Evolutionary conservation across 2,888 invertebrate genomes (phyloP).

Genomic region (Pseudococcus jackbeardsleyi): DNA sequence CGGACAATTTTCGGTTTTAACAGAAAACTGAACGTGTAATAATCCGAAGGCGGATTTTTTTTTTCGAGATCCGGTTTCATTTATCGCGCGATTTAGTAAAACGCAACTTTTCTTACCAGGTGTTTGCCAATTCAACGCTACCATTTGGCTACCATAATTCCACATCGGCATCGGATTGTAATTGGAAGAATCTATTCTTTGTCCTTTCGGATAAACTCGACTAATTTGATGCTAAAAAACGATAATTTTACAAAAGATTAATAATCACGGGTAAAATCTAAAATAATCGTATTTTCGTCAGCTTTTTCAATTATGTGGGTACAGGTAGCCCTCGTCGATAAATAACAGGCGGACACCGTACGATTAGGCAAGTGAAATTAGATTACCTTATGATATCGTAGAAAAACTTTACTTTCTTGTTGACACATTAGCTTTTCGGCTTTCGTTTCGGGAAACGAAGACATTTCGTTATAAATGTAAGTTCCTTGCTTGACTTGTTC

Average conservation of each 20-base stretch:
- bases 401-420: slow-evolving; percentile 81
- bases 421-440: slow-evolving; percentile 91
- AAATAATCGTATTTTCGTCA: too few relatives aligned
- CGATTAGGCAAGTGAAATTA: too few relatives aligned
- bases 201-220: slow-evolving; percentile 95
- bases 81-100: not conserved
- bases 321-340: not conserved
- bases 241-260: not conserved
- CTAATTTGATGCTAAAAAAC: slow-evolving; percentile 80
- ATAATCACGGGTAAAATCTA: too few relatives aligned
- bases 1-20: too few relatives aligned
- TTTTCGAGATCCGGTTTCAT: too few relatives aligned
- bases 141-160: slow-evolving; percentile 97
- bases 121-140: slow-evolving; percentile 97
- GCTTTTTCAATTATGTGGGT: not conserved
- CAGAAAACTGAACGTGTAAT: too few relatives aligned
- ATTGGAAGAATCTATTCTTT: slow-evolving; percentile 96
- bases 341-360: too few relatives aligned
- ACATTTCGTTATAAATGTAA: slow-evolving; percentile 94
- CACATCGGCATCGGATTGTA: slow-evolving; percentile 95
- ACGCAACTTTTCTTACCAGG: slow-evolving; percentile 70
- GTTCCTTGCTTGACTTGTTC: slow-evolving; percentile 79
- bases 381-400: slow-evolving; percentile 80
- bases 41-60: too few relatives aligned
- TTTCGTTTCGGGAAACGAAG: slow-evolving; percentile 96